A percentile compares a stretch with the other conserved stretches of the same genome.
Conservation (phyloP, 2,888 invertebrate genomes). For the Pyralis farinalis region DNA sequence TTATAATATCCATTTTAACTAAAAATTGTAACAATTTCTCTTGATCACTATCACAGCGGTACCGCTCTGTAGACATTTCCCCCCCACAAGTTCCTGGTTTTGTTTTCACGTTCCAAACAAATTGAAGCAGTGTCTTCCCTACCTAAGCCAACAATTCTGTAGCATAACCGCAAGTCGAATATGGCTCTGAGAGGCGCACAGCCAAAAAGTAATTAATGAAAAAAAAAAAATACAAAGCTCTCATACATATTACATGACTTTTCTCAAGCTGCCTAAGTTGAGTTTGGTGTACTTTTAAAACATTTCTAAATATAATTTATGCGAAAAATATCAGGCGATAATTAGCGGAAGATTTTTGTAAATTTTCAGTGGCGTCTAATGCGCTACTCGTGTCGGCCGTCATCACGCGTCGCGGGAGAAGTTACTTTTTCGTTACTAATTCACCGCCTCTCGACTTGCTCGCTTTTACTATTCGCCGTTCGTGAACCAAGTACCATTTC, state of each 20-base stretch:
- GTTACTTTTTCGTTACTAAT: conserved; percentile 78
- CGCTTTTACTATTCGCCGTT: conserved; percentile 55
- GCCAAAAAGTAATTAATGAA: too few relatives aligned
- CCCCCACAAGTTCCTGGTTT: too few relatives aligned
- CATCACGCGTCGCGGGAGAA: conserved; percentile 77
- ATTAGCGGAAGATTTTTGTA: conserved; percentile 57
- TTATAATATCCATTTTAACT: too few relatives aligned
- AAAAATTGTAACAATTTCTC: too few relatives aligned
- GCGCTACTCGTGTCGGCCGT: conserved; percentile 79
- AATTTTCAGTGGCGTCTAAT: conserved; percentile 67
- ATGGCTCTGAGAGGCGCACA: too few relatives aligned
- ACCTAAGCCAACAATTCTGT: too few relatives aligned
- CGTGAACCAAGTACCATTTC: conserved; percentile 33
- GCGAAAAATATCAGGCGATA: conserved; percentile 37
- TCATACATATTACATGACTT: neutral
- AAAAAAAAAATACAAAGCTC: too few relatives aligned
- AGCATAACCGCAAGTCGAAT: too few relatives aligned
- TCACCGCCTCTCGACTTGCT: conserved; percentile 65
- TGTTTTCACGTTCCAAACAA: too few relatives aligned
- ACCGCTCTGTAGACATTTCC: too few relatives aligned
- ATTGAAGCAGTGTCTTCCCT: too few relatives aligned
- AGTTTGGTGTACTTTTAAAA: conserved; percentile 23
- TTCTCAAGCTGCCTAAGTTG: conserved; percentile 34
- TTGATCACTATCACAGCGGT: too few relatives aligned
- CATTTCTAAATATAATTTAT: conserved; percentile 24